Percentiles rank a stretch among this genome's conserved stretches.
phyloP scores from a whole-genome alignment of 30 jellyfish, hydroid and myxozoan species.

The Rhopilema esculentum region DNA sequence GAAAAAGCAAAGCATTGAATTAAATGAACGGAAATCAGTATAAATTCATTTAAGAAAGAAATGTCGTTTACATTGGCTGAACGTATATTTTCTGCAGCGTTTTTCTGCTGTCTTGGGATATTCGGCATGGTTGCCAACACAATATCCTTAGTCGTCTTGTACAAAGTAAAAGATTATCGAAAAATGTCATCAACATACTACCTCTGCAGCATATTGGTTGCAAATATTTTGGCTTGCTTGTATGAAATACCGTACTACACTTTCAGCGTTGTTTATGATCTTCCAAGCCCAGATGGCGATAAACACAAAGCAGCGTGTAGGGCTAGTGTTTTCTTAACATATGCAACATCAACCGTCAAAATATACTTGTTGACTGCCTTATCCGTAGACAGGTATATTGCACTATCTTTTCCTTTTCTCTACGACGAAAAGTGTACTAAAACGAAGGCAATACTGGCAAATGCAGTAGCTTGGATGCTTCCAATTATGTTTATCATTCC shows the following conservation, averaged over 20 bases:
- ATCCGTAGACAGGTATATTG: conserved; percentile 41
- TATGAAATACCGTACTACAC: conserved; percentile 43
- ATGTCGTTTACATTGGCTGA: conserved; percentile 40
- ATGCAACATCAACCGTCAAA: conserved; percentile 18
- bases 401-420: conserved; percentile 38
- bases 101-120: conserved; percentile 27
- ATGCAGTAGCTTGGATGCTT: conserved; percentile 11
- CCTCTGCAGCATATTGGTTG: conserved; percentile 29
- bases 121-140: conserved; percentile 35
- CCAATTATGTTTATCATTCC: conserved; percentile 4
- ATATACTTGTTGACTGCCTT: conserved; percentile 22
- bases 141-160: background rate
- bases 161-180: conserved; percentile 25
- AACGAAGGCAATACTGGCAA: background rate
- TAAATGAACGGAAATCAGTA: no score
- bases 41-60: background rate
- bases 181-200: conserved; percentile 34
- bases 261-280: conserved; percentile 2
- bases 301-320: conserved; percentile 14
- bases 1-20: no score
- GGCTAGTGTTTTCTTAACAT: conserved; percentile 14
- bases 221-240: conserved; percentile 34
- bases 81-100: conserved; percentile 2
- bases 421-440: conserved; percentile 23
- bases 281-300: conserved; percentile 19